phyloP scores from a whole-genome alignment of 37 sponge, comb jelly and placozoan genomes.

The Amphimedon queenslandica region DNA sequence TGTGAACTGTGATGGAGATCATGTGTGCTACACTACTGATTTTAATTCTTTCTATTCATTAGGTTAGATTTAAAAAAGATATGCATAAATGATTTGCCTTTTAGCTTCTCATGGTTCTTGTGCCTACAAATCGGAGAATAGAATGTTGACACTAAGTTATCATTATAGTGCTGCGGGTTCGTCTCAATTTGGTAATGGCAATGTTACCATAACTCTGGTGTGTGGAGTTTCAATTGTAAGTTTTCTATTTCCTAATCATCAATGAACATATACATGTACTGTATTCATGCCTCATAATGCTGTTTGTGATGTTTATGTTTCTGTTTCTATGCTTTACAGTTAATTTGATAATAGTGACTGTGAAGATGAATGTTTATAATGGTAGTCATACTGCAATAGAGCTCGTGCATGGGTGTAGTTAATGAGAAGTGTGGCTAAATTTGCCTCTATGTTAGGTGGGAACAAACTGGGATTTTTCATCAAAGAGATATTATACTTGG shows the following conservation, averaged over 20 bases:
- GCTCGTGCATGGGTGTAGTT: too few species aligned
- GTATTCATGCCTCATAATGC: too few species aligned
- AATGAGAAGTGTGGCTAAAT: too few species aligned
- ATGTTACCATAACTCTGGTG: constrained; percentile 50
- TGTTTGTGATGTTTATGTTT: too few species aligned
- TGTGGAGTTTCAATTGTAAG: constrained; percentile 64
- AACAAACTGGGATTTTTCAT: too few species aligned
- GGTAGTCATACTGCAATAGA: too few species aligned
- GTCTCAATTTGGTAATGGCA: constrained; percentile 19
- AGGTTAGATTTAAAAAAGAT: background rate
- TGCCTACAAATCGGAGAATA: constrained; percentile 9
- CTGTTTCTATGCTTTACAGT: too few species aligned
- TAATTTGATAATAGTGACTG: too few species aligned
- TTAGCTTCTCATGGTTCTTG: background rate
- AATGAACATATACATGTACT: background rate
- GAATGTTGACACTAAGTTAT: constrained; percentile 10
- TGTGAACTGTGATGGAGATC: constrained; percentile 10
- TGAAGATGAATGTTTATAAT: too few species aligned
- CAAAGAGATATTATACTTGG: too few species aligned
- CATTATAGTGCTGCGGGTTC: constrained; percentile 7
- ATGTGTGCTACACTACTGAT: constrained; percentile 41
- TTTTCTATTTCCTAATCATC: background rate
- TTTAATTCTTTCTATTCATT: constrained; percentile 31
- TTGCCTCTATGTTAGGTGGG: too few species aligned
- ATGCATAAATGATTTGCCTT: background rate